Percentiles rank a stretch among this genome's conserved stretches.
phyloP scores from a whole-genome alignment of 2,888 invertebrate genomes.

The Tipula unca region DNA sequence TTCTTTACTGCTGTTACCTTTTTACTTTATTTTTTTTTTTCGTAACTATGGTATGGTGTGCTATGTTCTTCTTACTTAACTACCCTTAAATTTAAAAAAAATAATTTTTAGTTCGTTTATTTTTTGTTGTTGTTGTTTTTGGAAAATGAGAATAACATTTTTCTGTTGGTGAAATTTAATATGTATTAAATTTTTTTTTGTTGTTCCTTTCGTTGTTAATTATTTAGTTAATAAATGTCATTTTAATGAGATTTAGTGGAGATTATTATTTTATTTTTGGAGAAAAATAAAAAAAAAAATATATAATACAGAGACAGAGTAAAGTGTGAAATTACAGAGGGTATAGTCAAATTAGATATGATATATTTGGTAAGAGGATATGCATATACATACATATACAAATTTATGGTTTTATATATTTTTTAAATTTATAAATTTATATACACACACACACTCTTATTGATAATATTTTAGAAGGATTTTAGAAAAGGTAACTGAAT shows the following conservation, averaged over 20 bases:
- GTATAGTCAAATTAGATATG: not conserved
- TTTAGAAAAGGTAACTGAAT: no score
- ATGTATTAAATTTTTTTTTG: not conserved
- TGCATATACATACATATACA: not conserved
- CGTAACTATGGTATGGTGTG: not conserved
- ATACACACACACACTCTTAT: no score
- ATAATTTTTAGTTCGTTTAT: not conserved
- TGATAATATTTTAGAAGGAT: no score
- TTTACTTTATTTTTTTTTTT: not conserved
- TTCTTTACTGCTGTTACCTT: conserved; percentile 10
- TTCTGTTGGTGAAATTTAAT: not conserved
- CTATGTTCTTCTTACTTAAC: not conserved
- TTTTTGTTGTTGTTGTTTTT: not conserved
- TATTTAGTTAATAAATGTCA: conserved; percentile 8
- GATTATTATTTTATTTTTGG: not conserved
- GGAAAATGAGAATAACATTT: not conserved
- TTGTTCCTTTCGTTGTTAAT: not conserved
- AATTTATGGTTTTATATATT: no score
- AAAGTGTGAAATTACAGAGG: not conserved
- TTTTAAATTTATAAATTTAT: no score
- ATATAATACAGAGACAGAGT: not conserved
- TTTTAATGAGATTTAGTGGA: conserved; percentile 14
- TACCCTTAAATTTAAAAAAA: not conserved
- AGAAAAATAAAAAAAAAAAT: not conserved
- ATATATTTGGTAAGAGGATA: not conserved